Conservation (phyloP, 1,140 invertebrate species). For the Lamellibrachia luymesi region DNA sequence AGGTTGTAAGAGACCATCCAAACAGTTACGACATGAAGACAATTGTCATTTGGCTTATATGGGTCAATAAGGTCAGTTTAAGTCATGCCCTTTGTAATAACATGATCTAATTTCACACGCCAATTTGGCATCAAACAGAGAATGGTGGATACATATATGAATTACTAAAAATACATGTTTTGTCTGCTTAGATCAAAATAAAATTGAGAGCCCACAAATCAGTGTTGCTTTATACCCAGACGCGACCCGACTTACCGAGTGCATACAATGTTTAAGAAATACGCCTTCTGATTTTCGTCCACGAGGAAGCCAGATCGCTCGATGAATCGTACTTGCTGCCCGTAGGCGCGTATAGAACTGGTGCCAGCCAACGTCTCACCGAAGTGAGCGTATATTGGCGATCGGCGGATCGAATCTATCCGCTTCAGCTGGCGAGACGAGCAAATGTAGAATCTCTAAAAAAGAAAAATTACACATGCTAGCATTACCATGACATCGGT, state of each 20-base stretch:
- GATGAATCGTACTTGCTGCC: conserved; percentile 29
- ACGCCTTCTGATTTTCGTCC: conserved; percentile 10
- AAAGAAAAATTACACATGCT: too few relatives aligned
- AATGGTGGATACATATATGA: background rate
- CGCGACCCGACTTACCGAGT: background rate
- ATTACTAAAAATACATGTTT: background rate
- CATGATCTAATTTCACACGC: background rate
- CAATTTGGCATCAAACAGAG: background rate
- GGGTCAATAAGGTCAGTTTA: background rate
- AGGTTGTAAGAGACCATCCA: too few relatives aligned
- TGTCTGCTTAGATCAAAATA: background rate
- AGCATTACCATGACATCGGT: too few relatives aligned
- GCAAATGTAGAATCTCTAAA: too few relatives aligned
- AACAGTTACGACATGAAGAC: too few relatives aligned
- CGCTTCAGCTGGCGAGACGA: too few relatives aligned
- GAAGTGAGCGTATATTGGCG: too few relatives aligned
- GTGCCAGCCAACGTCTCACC: too few relatives aligned
- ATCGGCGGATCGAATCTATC: too few relatives aligned
- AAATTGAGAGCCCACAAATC: background rate
- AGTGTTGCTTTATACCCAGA: background rate
- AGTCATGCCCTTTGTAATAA: background rate
- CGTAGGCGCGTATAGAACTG: background rate
- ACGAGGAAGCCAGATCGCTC: conserved; percentile 14
- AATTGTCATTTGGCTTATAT: too few relatives aligned
- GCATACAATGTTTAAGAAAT: background rate